These are phyloP conservation scores for Amiota mariae DNA, from an alignment of 2,888 invertebrate genomes.

Conservation along the genomic window DNA sequence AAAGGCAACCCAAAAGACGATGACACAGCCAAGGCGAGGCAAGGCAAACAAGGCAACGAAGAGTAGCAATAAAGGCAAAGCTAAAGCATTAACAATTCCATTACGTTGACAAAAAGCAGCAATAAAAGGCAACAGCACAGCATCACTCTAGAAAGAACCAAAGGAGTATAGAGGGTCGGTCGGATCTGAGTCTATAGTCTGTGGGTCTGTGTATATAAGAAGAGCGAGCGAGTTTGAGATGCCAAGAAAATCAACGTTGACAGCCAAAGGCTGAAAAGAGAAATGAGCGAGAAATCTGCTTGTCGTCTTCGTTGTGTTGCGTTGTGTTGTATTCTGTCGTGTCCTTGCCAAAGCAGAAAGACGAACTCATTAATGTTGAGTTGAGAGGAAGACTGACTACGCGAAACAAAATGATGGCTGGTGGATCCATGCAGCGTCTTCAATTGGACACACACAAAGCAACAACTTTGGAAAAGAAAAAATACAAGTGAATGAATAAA, in stretches of 20 bases:
- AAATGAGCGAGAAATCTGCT: too few relatives aligned
- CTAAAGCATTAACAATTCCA: conserved; percentile 59
- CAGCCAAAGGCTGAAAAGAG: conserved; percentile 40
- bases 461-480: background rate
- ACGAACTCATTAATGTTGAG: too few relatives aligned
- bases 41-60: background rate
- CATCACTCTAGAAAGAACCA: background rate
- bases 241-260: conserved; percentile 53
- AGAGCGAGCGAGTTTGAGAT: too few relatives aligned
- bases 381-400: conserved; percentile 16
- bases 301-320: too few relatives aligned
- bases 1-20: background rate
- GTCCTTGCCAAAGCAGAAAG: too few relatives aligned
- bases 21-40: too few relatives aligned
- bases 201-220: too few relatives aligned
- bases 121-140: conserved; percentile 32
- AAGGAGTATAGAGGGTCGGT: conserved; percentile 8
- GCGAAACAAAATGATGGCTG: background rate
- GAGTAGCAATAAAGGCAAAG: conserved; percentile 28
- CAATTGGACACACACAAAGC: background rate
- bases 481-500: background rate
- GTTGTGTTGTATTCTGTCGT: too few relatives aligned
- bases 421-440: background rate
- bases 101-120: conserved; percentile 48
- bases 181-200: too few relatives aligned